Base-by-base conservation (phyloP, 2,888 invertebrate genomes). In the Polydrusus tereticollis region DNA sequence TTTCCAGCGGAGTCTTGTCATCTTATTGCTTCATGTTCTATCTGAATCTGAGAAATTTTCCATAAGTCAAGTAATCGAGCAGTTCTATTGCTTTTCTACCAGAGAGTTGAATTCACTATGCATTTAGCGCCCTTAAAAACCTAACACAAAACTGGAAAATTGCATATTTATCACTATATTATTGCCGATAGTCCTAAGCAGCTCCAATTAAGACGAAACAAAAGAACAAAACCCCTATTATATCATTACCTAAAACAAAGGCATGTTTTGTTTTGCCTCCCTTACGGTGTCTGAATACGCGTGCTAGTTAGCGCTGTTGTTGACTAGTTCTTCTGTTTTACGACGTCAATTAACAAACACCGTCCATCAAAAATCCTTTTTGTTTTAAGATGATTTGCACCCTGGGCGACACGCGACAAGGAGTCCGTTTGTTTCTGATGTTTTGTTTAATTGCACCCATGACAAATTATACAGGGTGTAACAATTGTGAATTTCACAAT, bases 201-300 rank as follows among this genome's bases (percentile, higher is more conserved):
- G 70, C 72, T 76, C 72, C 72, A 80, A 80, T 80, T 78, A 78
- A 62, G 26, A 23, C 36, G 67, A 69, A 74, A 77, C 76, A 76
- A 77, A 74, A 73, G 77, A 78, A 80, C 79, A 80, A 80, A 79
- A 80, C 79, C 77, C 77, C 78, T 78, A 80, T 81, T 80, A 81
- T 80, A 72, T 76, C 76, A 80, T 80, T 80, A 80, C 50, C 47
- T 67, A 29, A 74, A 75, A 77, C 71, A 78, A 77, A 76, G 60
- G 73, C 47, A 38, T 59, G 75, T 77, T 79, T 80, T 79, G 75
- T 78, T 78, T 78, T 77, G 76, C 75, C 77, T 77, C 78, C 79
- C 80, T 76, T 77, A 75, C 62, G 72, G 72, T 74, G 74, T 74
- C 66, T 62, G 69, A 60, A 68, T 70, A 59, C 78, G 79, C 77